Base-by-base conservation (phyloP, 2,113 vertebrate species). In the Narcine bancroftii region DNA sequence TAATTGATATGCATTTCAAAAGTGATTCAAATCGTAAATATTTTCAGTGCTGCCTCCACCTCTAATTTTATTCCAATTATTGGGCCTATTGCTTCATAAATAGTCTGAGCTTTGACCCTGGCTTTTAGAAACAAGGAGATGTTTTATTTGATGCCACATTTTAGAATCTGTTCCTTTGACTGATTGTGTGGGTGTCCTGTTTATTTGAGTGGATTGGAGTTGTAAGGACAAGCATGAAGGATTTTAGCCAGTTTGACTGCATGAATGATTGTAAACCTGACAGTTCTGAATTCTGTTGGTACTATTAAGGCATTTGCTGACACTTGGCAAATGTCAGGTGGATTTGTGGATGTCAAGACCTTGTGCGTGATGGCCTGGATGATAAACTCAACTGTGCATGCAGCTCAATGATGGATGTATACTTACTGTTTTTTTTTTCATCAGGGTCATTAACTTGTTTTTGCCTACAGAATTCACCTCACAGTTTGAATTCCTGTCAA, bases 401-500 rank as follows among this genome's bases (percentile, higher is more conserved):
- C 81, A 60, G 81, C 33, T 56, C 7, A 89, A 21, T 89, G 56
- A 65, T 65, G 39, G 85, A 50, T 89, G 60, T 65, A 65, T 33
- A 60, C 56, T 89, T 63, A 89, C 1, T 42, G 56, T 89, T 89
- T 36, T 65, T 89, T 89, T 36, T 65, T 89, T 65, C 36, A 89
- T 89, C 60, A 63, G 56, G 56, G 60, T 89, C n/a, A 89, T 89
- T 63, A 65, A 65, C 56, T 89, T 65, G 85, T 60, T 63, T 36
- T 89, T 89, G 56, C 60, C 56, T 89, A 56, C n/a, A 89, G 83
- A 87, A 87, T 56, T 87, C 83, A 87, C 83, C 56, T 21, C 47
- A 45, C 56, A 63, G 83, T 87, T 87, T 87, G 53, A 87, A 87
- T 60, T 63, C 83, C 63, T 65, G n/a, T 89, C 85, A 89, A 89